Evolutionary conservation across 2,797 vertebrate species (phyloP).

Genomic region (Ctenosaura bakeri): DNA sequence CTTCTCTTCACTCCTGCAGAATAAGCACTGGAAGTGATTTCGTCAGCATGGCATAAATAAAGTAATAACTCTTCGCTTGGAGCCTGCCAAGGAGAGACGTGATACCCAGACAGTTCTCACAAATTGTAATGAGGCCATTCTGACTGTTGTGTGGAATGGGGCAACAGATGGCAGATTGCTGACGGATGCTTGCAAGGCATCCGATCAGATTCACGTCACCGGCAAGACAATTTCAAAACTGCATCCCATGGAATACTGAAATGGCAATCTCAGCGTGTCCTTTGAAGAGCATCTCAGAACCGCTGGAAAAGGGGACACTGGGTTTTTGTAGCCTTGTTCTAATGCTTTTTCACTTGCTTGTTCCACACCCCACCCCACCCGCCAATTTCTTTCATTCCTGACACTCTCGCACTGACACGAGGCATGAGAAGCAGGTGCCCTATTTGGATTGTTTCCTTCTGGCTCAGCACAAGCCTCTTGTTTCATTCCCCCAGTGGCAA

Average conservation of each 20-base stretch:
- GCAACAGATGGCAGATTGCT: conserved; percentile 60
- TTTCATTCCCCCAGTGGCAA: not conserved
- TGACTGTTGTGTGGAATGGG: conserved; percentile 54
- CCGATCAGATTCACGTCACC: conserved; percentile 26
- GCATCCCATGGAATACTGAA: conserved; percentile 27
- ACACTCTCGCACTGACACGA: conserved; percentile 26
- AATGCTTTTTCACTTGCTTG: not conserved
- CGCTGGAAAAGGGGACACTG: not conserved
- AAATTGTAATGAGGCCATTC: conserved; percentile 61
- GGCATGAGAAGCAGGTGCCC: not conserved
- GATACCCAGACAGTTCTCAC: conserved; percentile 42
- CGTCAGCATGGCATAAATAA: conserved; percentile 50
- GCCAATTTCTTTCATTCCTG: conserved; percentile 34
- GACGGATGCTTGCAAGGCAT: conserved; percentile 57
- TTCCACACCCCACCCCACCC: not conserved
- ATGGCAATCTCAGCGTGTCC: conserved; percentile 40
- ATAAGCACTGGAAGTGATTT: conserved; percentile 15
- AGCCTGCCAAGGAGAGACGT: conserved; percentile 59
- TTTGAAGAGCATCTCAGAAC: conserved; percentile 27
- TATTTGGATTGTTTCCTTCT: not conserved
- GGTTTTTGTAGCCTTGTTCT: not conserved
- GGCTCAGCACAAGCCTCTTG: not conserved
- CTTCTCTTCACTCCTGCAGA: not conserved
- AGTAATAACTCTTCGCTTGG: conserved; percentile 52
- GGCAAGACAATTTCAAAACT: conserved; percentile 43